phyloP scores from a whole-genome alignment of 2,797 vertebrate species.

The Lacerta bilineata region DNA sequence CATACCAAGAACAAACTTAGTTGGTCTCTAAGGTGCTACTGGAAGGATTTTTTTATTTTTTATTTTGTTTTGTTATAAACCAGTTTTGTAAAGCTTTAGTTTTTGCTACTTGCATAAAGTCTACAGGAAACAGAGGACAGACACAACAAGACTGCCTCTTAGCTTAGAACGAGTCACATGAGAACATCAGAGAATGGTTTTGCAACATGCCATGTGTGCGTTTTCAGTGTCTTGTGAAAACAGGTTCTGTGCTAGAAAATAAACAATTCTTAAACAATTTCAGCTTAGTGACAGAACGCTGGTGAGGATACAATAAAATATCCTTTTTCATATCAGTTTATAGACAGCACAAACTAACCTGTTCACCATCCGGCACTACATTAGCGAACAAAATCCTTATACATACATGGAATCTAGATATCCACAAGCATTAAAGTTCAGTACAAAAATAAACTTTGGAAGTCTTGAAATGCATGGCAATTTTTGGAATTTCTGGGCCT shows the following conservation, averaged over 20 bases:
- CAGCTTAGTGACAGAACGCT: neutral
- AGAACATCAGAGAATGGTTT: neutral
- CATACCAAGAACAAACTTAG: too few relatives aligned
- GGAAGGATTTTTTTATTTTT: too few relatives aligned
- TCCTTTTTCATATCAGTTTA: neutral
- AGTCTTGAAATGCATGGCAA: neutral
- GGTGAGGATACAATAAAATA: neutral
- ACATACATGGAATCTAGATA: neutral
- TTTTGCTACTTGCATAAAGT: constrained; percentile 6
- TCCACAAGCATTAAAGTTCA: neutral
- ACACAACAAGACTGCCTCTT: neutral
- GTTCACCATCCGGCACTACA: neutral
- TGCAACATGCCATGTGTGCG: neutral
- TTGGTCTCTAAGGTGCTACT: too few relatives aligned
- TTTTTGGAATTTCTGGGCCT: neutral
- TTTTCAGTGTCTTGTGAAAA: neutral
- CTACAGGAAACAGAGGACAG: neutral
- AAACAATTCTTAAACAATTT: neutral
- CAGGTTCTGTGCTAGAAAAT: neutral
- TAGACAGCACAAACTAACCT: neutral
- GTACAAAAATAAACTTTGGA: neutral
- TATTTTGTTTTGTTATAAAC: constrained; percentile 3
- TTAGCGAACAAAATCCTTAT: neutral
- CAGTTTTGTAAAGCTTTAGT: neutral
- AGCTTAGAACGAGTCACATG: neutral